phyloP scores from a whole-genome alignment of 2,797 vertebrate genomes.

The Crocidura indochinensis region DNA sequence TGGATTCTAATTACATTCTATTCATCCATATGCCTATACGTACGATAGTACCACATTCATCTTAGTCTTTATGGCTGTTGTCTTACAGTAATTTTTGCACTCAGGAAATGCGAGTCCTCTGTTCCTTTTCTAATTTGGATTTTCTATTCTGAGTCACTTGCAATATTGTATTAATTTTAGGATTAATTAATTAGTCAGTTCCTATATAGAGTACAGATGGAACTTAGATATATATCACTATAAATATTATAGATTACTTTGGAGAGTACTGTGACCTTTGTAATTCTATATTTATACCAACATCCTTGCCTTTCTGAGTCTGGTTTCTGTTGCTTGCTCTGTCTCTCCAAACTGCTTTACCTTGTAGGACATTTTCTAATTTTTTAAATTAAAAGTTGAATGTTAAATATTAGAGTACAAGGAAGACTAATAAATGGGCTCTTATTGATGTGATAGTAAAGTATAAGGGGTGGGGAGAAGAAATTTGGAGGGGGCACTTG shows the following conservation, averaged over 20 bases:
- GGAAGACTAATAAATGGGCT: not conserved
- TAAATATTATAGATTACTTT: constrained; percentile 1
- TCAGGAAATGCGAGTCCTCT: constrained; percentile 3
- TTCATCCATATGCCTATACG: not conserved
- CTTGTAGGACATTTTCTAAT: not conserved
- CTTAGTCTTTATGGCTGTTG: constrained; percentile 31
- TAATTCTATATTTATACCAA: not conserved
- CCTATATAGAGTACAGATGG: constrained; percentile 17
- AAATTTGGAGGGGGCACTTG: too few relatives aligned
- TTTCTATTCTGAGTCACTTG: constrained; percentile 40
- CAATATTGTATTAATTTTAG: constrained; percentile 43
- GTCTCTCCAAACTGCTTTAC: not conserved
- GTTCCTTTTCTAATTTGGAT: constrained; percentile 50
- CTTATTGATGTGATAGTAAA: not conserved
- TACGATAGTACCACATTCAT: not conserved
- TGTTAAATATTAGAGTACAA: not conserved
- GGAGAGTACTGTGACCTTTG: not conserved
- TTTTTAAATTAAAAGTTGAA: not conserved
- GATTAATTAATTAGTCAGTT: constrained; percentile 29
- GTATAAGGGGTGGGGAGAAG: not conserved
- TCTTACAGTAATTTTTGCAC: constrained; percentile 56
- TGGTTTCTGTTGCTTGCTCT: not conserved
- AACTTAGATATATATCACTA: constrained; percentile 27
- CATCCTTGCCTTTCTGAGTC: not conserved
- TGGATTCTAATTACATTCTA: not conserved